phyloP scores from a whole-genome alignment of 1,140 invertebrate genomes.

The Metopolophium dirhodum region DNA sequence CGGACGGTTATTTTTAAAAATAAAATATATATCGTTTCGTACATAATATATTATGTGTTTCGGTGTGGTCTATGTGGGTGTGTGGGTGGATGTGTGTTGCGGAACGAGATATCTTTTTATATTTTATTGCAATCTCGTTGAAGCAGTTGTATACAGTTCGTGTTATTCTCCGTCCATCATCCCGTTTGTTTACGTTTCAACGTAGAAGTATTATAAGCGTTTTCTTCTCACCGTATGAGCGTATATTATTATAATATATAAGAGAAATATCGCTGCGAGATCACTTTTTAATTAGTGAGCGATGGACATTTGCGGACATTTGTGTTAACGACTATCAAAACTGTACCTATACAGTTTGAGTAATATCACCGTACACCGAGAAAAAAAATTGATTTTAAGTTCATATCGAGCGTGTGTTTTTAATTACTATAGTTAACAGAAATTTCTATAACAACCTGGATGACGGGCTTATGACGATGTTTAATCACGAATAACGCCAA shows the following conservation, averaged over 20 bases:
- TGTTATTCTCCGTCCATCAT: background rate
- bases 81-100: too few species aligned
- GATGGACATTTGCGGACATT: background rate
- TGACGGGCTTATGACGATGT: background rate
- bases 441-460: background rate
- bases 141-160: background rate
- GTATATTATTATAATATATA: too few species aligned
- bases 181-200: too few species aligned
- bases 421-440: background rate
- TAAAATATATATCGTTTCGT: too few species aligned
- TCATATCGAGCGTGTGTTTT: background rate
- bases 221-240: too few species aligned
- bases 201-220: too few species aligned
- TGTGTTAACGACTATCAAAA: too few species aligned
- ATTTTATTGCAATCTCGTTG: background rate
- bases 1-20: too few species aligned
- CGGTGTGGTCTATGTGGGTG: too few species aligned
- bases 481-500: background rate
- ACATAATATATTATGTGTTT: background rate
- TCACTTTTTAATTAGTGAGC: too few species aligned
- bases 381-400: background rate
- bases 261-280: too few species aligned
- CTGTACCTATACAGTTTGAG: background rate
- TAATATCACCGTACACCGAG: background rate
- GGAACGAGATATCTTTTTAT: background rate